Evolutionary conservation across 2,113 vertebrate genomes (phyloP).

Genomic region (Lamprologus speciosus): DNA sequence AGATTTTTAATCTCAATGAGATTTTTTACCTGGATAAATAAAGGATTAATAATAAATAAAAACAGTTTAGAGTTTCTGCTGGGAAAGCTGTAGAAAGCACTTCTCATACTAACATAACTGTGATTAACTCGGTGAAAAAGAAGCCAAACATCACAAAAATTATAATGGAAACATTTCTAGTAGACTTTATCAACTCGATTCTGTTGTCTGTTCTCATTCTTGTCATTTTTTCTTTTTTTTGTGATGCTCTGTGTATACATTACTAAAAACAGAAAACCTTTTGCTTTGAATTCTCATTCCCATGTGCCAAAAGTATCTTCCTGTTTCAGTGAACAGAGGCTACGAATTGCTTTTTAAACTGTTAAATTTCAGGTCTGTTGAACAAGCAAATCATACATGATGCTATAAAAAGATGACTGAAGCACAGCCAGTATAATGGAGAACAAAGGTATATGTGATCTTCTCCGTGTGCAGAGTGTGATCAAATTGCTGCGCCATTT

Average conservation of each 20-base stretch:
- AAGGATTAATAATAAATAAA: too few species aligned
- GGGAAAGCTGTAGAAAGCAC: background rate
- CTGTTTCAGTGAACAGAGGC: background rate
- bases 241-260: background rate
- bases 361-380: background rate
- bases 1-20: too few species aligned
- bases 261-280: background rate
- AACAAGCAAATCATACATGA: background rate
- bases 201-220: background rate
- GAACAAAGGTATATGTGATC: background rate
- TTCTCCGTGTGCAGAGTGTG: background rate
- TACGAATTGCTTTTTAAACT: background rate
- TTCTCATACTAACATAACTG: background rate
- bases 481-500: background rate
- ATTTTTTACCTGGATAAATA: too few species aligned
- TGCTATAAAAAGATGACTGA: background rate
- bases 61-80: background rate
- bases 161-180: background rate
- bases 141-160: background rate
- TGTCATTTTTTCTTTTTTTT: background rate
- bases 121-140: background rate
- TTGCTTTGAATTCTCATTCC: background rate
- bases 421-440: background rate
- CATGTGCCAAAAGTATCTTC: background rate
- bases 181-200: fast-evolving